These are phyloP conservation scores for Hippocampus barbouri DNA, from an alignment of 2,113 vertebrate genomes.

Conservation along the genomic window DNA sequence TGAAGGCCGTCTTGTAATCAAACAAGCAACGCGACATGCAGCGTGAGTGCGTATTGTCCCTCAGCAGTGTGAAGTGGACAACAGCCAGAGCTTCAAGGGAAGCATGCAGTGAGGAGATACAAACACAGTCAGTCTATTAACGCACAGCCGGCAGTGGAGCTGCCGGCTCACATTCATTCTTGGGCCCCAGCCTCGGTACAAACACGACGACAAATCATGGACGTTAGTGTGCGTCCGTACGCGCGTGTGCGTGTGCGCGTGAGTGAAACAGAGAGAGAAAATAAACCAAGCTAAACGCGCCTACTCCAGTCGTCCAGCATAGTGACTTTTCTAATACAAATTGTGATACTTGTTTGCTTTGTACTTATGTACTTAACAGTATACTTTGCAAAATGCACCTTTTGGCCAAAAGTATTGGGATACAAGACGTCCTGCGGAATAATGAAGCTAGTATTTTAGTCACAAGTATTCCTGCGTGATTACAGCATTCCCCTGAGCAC, in stretches of 20 bases:
- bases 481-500: slow-evolving; percentile 28
- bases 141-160: slow-evolving; percentile 14
- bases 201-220: slow-evolving; percentile 24
- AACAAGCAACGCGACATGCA: background rate
- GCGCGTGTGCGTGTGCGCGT: background rate
- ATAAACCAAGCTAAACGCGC: slow-evolving; percentile 12
- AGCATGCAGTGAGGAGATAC: slow-evolving; percentile 20
- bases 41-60: slow-evolving; percentile 21
- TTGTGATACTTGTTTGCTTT: background rate
- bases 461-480: background rate
- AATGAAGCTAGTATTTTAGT: background rate
- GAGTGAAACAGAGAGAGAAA: background rate
- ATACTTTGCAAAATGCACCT: slow-evolving; percentile 1
- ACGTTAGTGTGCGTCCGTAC: slow-evolving; percentile 14
- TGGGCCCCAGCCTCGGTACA: slow-evolving; percentile 28
- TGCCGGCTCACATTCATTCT: slow-evolving; percentile 28
- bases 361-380: no score
- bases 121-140: slow-evolving; percentile 30
- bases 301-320: slow-evolving; percentile 15
- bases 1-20: background rate
- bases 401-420: background rate
- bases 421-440: no score
- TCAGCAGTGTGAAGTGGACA: slow-evolving; percentile 34
- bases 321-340: slow-evolving; percentile 7
- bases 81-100: slow-evolving; percentile 40